phyloP scores from a whole-genome alignment of 2,113 vertebrate species.

The Megaleporinus macrocephalus region DNA sequence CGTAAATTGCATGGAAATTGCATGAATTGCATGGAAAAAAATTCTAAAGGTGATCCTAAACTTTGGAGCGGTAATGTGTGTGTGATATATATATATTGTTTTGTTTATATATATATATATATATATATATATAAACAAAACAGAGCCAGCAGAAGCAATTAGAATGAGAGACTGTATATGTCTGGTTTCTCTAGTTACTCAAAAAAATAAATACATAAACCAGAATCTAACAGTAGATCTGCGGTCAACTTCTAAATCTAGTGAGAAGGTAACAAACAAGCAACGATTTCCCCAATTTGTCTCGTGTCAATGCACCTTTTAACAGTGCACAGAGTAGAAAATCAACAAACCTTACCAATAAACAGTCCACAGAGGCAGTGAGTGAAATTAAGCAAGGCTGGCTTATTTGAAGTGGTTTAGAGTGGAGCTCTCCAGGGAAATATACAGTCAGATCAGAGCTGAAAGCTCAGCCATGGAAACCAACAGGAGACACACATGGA shows the following conservation, averaged over 20 bases:
- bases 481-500: not conserved
- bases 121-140: too few relatives aligned
- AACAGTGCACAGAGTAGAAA: not conserved
- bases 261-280: not conserved
- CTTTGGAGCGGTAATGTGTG: too few relatives aligned
- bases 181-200: too few relatives aligned
- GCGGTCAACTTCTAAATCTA: not conserved
- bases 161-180: too few relatives aligned
- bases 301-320: slow-evolving; percentile 28
- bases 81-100: too few relatives aligned
- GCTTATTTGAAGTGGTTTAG: slow-evolving; percentile 34
- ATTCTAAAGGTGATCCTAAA: too few relatives aligned
- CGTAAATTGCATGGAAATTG: too few relatives aligned
- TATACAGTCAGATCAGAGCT: slow-evolving; percentile 25
- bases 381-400: slow-evolving; percentile 32
- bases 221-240: not conserved
- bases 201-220: too few relatives aligned
- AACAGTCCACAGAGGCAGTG: slow-evolving; percentile 24
- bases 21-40: too few relatives aligned
- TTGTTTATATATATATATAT: too few relatives aligned
- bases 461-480: slow-evolving; percentile 30
- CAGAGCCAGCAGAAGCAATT: too few relatives aligned
- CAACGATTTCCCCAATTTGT: slow-evolving; percentile 2
- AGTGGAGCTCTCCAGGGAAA: slow-evolving; percentile 39
- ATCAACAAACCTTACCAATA: slow-evolving; percentile 33